These are phyloP conservation scores for Anagrus nilaparvatae DNA, from an alignment of 1,140 invertebrate species.

Conservation along the genomic window DNA sequence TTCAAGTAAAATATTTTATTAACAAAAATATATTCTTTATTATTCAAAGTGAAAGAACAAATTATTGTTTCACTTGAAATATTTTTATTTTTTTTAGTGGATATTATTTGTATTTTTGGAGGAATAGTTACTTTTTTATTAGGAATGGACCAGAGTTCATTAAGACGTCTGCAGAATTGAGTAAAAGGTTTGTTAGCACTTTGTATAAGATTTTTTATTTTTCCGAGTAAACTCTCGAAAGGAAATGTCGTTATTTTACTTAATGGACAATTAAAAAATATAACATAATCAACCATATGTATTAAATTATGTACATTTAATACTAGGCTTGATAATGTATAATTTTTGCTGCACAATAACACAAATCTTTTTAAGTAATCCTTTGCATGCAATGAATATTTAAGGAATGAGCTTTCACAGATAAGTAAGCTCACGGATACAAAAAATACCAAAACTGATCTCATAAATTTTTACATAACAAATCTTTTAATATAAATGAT, in stretches of 20 bases:
- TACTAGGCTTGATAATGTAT: constrained; percentile 1
- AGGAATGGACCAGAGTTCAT: constrained; percentile 1
- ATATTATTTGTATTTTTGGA: background rate
- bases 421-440: too few species aligned
- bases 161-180: constrained; percentile 7
- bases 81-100: background rate
- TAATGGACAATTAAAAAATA: constrained; percentile 8
- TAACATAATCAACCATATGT: constrained; percentile 10
- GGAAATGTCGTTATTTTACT: constrained; percentile 15
- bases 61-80: too few species aligned
- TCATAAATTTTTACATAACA: too few species aligned
- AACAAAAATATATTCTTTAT: too few species aligned
- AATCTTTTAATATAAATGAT: too few species aligned
- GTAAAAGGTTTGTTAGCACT: constrained; percentile 13
- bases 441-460: too few species aligned
- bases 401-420: constrained; percentile 3
- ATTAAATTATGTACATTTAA: constrained; percentile 12
- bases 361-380: constrained; percentile 11
- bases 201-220: constrained; percentile 12
- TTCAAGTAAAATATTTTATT: too few species aligned
- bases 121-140: constrained; percentile 1
- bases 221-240: constrained; percentile 15
- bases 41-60: too few species aligned
- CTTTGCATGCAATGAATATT: background rate
- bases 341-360: background rate